These are phyloP conservation scores for Odontomyia ornata DNA, from an alignment of 2,888 invertebrate genomes.

Conservation along the genomic window DNA sequence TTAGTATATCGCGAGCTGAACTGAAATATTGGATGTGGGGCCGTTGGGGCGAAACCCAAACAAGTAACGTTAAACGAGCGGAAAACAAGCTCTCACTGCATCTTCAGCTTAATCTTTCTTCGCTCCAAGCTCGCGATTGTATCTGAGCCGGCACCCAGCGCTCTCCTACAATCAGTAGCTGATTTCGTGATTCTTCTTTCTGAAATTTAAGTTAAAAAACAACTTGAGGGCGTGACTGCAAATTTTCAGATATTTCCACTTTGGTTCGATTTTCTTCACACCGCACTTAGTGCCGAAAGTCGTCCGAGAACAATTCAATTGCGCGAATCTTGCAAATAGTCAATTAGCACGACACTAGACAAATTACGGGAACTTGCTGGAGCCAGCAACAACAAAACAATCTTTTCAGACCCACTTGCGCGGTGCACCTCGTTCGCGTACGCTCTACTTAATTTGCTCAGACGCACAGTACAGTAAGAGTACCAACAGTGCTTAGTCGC, in stretches of 20 bases:
- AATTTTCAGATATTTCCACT: not conserved
- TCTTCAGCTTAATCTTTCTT: conserved; percentile 16
- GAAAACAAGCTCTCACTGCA: not conserved
- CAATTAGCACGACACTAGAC: no score
- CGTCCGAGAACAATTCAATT: no score
- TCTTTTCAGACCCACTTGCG: not conserved
- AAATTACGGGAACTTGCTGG: no score
- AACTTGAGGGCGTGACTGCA: conserved; percentile 1
- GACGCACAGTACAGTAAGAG: no score
- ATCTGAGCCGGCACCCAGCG: not conserved
- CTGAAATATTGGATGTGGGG: conserved; percentile 9
- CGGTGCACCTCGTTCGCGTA: not conserved
- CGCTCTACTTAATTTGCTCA: not conserved
- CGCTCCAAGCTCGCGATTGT: no score
- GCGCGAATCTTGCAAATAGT: no score
- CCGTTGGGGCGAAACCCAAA: not conserved
- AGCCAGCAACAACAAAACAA: no score
- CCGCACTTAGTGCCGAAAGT: no score
- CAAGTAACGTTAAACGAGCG: not conserved
- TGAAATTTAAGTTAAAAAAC: not conserved
- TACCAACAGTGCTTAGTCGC: not conserved
- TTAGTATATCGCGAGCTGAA: conserved; percentile 24
- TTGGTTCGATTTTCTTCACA: no score
- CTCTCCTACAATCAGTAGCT: not conserved
- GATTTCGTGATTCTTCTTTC: not conserved